phyloP scores from a whole-genome alignment of 1,140 invertebrate species.

The Chironomus striatipennis region DNA sequence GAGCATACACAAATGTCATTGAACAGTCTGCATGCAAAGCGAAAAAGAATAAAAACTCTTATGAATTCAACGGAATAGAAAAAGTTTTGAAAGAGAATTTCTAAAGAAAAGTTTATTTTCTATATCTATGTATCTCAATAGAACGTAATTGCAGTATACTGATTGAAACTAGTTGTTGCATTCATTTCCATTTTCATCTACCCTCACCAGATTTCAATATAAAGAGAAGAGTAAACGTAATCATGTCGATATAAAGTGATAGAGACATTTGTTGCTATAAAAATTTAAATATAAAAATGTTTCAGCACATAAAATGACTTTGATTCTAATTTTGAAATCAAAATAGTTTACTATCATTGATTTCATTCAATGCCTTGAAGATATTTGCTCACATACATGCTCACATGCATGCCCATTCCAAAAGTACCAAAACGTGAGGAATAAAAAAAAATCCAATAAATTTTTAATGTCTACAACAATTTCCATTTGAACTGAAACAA shows the following conservation, averaged over 20 bases:
- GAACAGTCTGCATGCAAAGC: no score
- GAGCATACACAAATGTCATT: no score
- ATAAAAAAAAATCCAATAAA: conserved; percentile 18
- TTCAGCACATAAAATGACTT: not conserved
- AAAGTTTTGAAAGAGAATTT: no score
- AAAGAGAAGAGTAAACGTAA: not conserved
- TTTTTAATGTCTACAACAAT: conserved; percentile 18
- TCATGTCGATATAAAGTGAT: not conserved
- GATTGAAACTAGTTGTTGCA: conserved; percentile 4
- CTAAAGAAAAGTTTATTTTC: no score
- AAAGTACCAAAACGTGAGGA: not conserved
- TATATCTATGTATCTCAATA: no score
- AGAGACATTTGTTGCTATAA: conserved; percentile 8
- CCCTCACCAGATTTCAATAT: not conserved
- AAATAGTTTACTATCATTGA: not conserved
- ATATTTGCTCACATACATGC: not conserved
- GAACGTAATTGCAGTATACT: conserved; percentile 4
- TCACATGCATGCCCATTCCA: not conserved
- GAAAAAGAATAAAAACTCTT: no score
- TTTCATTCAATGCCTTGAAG: no score
- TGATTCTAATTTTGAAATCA: not conserved
- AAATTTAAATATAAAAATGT: not conserved
- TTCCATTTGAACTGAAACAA: not conserved
- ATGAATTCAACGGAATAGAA: no score
- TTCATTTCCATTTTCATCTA: not conserved